Percentiles rank a stretch among this genome's conserved stretches.
Conservation (phyloP, 1,140 invertebrate genomes). For the Oryctes rhinoceros region DNA sequence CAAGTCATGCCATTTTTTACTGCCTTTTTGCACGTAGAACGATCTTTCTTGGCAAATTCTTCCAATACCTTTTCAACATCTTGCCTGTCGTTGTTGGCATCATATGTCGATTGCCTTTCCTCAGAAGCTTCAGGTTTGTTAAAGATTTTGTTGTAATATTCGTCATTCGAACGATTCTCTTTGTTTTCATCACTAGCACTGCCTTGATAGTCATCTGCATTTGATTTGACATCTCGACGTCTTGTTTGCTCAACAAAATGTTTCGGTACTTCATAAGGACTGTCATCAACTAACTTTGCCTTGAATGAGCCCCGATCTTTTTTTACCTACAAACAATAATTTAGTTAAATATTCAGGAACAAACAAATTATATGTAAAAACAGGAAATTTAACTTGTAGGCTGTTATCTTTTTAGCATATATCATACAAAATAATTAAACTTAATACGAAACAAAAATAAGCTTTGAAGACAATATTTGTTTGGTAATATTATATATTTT, state of each 20-base stretch:
- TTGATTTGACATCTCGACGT: slow-evolving; percentile 12
- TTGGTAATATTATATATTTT: too few species aligned
- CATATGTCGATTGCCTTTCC: slow-evolving; percentile 58
- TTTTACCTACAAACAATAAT: neutral
- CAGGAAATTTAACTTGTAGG: too few species aligned
- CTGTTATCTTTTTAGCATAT: too few species aligned
- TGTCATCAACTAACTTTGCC: slow-evolving; percentile 42
- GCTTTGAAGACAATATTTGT: too few species aligned
- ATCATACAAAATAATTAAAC: too few species aligned
- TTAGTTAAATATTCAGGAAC: neutral
- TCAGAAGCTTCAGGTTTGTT: slow-evolving; percentile 53
- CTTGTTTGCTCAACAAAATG: slow-evolving; percentile 42
- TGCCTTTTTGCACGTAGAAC: slow-evolving; percentile 74
- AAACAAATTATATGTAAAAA: too few species aligned
- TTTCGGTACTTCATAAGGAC: slow-evolving; percentile 44
- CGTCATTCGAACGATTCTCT: slow-evolving; percentile 35
- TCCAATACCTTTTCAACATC: slow-evolving; percentile 74
- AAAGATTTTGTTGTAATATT: slow-evolving; percentile 45
- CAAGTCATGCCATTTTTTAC: slow-evolving; percentile 78
- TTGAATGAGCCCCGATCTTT: neutral
- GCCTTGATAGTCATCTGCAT: neutral
- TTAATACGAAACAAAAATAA: too few species aligned
- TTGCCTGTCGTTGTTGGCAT: slow-evolving; percentile 64
- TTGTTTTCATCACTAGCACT: slow-evolving; percentile 39
- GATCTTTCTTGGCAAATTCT: slow-evolving; percentile 74